Evolutionary conservation across 1,140 invertebrate species (phyloP).

Genomic region (Telenomus remus): DNA sequence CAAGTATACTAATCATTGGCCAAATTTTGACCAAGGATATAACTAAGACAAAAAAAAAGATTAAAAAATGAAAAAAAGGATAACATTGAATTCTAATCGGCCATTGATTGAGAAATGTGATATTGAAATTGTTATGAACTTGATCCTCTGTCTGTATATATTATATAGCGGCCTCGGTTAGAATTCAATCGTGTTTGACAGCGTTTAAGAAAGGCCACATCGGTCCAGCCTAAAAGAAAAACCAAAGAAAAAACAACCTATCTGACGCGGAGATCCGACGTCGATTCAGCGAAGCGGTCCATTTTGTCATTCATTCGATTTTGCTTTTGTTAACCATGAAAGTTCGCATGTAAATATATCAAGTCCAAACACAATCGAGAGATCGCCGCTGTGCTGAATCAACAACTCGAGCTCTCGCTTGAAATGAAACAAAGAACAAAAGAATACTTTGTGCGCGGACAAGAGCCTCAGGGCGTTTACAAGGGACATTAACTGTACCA

Average conservation of each 20-base stretch:
- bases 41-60: not conserved
- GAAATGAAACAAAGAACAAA: constrained; percentile 10
- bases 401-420: constrained; percentile 67
- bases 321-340: constrained; percentile 38
- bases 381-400: constrained; percentile 67
- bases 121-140: not conserved
- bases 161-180: constrained; percentile 1
- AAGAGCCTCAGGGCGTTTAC: constrained; percentile 63
- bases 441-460: constrained; percentile 71
- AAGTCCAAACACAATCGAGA: constrained; percentile 10
- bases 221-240: constrained; percentile 69
- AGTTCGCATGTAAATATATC: constrained; percentile 58
- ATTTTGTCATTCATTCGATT: constrained; percentile 38
- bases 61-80: constrained; percentile 11
- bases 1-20: too few species aligned
- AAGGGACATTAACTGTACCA: constrained; percentile 10
- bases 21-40: too few species aligned
- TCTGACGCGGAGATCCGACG: constrained; percentile 67
- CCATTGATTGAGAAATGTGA: constrained; percentile 20
- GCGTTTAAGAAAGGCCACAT: constrained; percentile 52
- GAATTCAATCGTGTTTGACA: constrained; percentile 38
- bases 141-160: constrained; percentile 25
- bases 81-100: constrained; percentile 14
- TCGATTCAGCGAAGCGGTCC: constrained; percentile 72
- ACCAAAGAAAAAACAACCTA: constrained; percentile 75